Evolutionary conservation across 1,140 invertebrate species (phyloP), one percentile per base, ranked within the genome.

Genomic region (Drosophila kikkawai): DNA sequence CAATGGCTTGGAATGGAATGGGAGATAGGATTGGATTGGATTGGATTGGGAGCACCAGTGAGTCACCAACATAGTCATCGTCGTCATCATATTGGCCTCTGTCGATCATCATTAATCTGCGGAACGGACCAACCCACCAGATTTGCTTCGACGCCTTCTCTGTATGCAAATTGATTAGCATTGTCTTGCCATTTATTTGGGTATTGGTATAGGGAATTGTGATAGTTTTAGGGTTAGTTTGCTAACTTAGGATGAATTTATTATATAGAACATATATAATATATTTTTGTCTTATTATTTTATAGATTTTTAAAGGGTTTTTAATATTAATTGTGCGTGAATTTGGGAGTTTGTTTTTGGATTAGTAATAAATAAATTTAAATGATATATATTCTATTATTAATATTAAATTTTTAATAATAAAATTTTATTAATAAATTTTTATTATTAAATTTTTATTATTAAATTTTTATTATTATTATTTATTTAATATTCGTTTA

Each of bases 101-200:
- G 34, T 22, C 51, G 34, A 51, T 58, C 69, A 69, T 69, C 45
- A 51, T 58, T 51, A 73, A 73, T 59, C 42, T 32, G 51, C 4
- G 45, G 12, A 17, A 19, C 9, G 37, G 39, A 26, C 48, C 57
- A 73, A 61, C 75, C 71, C 71, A 76, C 53, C 15, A 50, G 55
- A 45, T 51, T 48, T 50, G 47, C 42, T 75, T 36, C 41, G 51
- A 57, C 56, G 71, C 48, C 73, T 50, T 42, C 56, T 56, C 37
- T 39, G 7, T 29, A 78, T 61, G 67, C 57, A 75, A 80, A 80
- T 81, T 85, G 66, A 85, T 85, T 81, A 71, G 81, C 80, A 66
- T 76, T 59, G 29, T 76, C 34, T 68, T 47, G 44, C 17, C 45
- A 70, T 47, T 55, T 47, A 47, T 44, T 48, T 17, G 13, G 48